phyloP scores from a whole-genome alignment of 2,113 vertebrate genomes.

The Megalops atlanticus region DNA sequence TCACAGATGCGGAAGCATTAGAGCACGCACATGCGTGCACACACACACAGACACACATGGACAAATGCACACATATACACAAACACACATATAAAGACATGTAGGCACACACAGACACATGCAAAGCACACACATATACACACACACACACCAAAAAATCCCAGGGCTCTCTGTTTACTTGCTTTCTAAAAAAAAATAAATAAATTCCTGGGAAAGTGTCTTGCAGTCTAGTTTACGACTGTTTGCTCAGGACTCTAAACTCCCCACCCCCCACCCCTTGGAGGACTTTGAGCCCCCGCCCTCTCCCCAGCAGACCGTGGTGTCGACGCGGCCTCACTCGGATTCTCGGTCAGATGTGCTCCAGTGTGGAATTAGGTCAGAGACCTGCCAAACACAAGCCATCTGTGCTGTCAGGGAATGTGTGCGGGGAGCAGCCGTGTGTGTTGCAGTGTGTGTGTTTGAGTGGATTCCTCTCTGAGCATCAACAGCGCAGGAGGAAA shows the following conservation, averaged over 20 bases:
- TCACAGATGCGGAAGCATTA: conserved; percentile 21
- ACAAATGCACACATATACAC: conserved; percentile 42
- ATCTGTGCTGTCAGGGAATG: conserved; percentile 25
- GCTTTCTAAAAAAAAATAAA: neutral
- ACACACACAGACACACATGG: conserved; percentile 6
- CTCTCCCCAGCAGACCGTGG: too few relatives aligned
- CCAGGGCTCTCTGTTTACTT: neutral
- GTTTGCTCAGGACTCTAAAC: too few relatives aligned
- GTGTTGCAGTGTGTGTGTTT: neutral
- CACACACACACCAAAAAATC: neutral
- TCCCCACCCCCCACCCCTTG: too few relatives aligned
- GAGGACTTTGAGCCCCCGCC: neutral
- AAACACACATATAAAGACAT: neutral
- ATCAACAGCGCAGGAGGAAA: neutral
- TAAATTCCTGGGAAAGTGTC: too few relatives aligned
- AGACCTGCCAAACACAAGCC: conserved; percentile 26
- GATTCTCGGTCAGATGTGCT: conserved; percentile 8
- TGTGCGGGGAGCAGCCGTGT: neutral
- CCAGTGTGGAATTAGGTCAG: conserved; percentile 41
- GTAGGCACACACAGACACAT: too few relatives aligned
- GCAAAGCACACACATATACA: too few relatives aligned
- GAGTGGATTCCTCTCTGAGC: neutral
- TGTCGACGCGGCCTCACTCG: neutral
- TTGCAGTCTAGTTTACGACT: too few relatives aligned
- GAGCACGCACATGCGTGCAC: too few relatives aligned